phyloP scores from a whole-genome alignment of 2,888 invertebrate species.

The Oxyteleia sp. region DNA sequence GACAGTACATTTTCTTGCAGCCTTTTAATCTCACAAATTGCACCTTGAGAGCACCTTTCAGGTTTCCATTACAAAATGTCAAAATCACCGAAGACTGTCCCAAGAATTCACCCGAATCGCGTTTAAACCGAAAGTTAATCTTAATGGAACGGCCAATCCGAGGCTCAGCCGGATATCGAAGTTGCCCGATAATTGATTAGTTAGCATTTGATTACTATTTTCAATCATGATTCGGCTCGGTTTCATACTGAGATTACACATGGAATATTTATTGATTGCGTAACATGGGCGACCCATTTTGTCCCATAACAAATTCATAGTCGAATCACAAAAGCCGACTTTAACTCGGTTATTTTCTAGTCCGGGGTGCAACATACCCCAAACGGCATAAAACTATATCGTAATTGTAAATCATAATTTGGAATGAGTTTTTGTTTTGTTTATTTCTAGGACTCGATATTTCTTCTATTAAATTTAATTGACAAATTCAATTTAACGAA shows the following conservation, averaged over 20 bases:
- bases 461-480: no score
- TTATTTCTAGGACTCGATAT: no score
- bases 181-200: conserved; percentile 58
- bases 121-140: conserved; percentile 41
- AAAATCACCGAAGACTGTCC: not conserved
- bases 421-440: no score
- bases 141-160: conserved; percentile 46
- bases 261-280: conserved; percentile 54
- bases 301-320: conserved; percentile 22
- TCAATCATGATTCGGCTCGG: conserved; percentile 49
- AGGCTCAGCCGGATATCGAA: conserved; percentile 54
- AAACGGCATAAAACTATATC: no score
- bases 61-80: not conserved
- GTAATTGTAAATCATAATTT: no score
- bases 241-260: conserved; percentile 58
- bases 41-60: no score
- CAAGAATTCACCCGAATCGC: not conserved
- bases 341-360: no score
- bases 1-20: no score
- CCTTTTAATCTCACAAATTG: no score
- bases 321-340: not conserved
- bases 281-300: conserved; percentile 34
- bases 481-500: no score
- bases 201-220: conserved; percentile 63
- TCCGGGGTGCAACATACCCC: no score